Percentiles rank a stretch among this genome's conserved stretches.
phyloP scores from a whole-genome alignment of 2,113 vertebrate genomes.

The Scartelaos histophorus region DNA sequence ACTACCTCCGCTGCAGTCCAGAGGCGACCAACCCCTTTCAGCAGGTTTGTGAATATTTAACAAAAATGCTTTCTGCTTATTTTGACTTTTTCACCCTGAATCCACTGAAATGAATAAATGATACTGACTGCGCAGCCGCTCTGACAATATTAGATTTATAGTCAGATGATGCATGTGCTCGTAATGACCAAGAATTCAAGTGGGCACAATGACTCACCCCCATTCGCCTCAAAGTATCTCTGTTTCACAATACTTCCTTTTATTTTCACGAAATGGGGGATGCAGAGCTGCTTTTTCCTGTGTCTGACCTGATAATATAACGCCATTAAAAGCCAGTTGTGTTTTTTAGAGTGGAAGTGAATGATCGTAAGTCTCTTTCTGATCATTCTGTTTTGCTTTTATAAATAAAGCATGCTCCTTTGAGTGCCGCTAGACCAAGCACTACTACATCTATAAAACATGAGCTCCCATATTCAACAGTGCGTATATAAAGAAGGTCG shows the following conservation, averaged over 20 bases:
- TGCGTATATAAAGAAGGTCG: constrained; percentile 14
- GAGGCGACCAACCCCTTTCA: constrained; percentile 91
- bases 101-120: not conserved
- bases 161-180: constrained; percentile 24
- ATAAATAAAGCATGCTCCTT: constrained; percentile 60
- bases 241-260: constrained; percentile 30
- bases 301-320: constrained; percentile 6
- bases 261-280: constrained; percentile 29
- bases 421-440: constrained; percentile 42
- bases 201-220: constrained; percentile 35
- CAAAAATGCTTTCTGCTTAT: not conserved
- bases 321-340: constrained; percentile 8
- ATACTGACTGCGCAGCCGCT: not conserved
- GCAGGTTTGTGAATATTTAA: constrained; percentile 81
- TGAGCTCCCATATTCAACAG: constrained; percentile 5
- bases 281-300: constrained; percentile 35
- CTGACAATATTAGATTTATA: constrained; percentile 6
- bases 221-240: constrained; percentile 15
- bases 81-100: not conserved
- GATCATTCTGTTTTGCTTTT: constrained; percentile 17
- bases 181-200: constrained; percentile 32
- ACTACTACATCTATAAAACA: constrained; percentile 37
- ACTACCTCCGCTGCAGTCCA: constrained; percentile 87
- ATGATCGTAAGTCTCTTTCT: constrained; percentile 27
- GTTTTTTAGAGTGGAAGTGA: constrained; percentile 22